A percentile compares a stretch with the other conserved stretches of the same genome.
phyloP scores from a whole-genome alignment of 2,113 vertebrate species.

The Hippocampus abdominalis region DNA sequence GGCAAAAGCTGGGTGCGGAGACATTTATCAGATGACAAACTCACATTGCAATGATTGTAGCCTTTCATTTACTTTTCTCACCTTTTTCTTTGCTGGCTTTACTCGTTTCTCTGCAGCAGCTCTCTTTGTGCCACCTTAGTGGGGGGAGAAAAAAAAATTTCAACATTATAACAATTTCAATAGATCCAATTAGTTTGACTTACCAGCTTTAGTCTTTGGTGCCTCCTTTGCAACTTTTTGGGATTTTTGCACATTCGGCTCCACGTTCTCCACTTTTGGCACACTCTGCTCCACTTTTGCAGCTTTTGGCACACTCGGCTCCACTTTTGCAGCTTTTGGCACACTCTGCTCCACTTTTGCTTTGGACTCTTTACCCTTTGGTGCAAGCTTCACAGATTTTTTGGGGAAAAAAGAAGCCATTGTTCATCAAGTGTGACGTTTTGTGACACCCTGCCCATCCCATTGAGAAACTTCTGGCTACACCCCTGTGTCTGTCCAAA shows the following conservation, averaged over 20 bases:
- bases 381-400: constrained; percentile 45
- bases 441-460: no score
- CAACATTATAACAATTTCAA: no score
- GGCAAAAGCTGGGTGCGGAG: no score
- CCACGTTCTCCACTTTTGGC: constrained; percentile 54
- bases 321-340: constrained; percentile 50
- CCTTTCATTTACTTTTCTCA: constrained; percentile 7
- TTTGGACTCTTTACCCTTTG: constrained; percentile 49
- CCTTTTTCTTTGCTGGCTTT: constrained; percentile 11
- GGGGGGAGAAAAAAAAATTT: no score
- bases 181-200: neutral
- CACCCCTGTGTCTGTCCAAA: no score
- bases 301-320: constrained; percentile 17
- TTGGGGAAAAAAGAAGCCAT: neutral
- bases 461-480: no score
- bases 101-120: neutral
- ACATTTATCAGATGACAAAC: no score
- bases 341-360: constrained; percentile 50
- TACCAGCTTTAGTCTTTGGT: constrained; percentile 44
- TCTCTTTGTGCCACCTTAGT: constrained; percentile 23
- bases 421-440: no score
- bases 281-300: constrained; percentile 45
- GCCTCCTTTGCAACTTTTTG: constrained; percentile 33
- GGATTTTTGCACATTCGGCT: constrained; percentile 56
- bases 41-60: neutral